Evolutionary conservation across 2,113 vertebrate genomes (phyloP).

Genomic region (Reinhardtius hippoglossoides): DNA sequence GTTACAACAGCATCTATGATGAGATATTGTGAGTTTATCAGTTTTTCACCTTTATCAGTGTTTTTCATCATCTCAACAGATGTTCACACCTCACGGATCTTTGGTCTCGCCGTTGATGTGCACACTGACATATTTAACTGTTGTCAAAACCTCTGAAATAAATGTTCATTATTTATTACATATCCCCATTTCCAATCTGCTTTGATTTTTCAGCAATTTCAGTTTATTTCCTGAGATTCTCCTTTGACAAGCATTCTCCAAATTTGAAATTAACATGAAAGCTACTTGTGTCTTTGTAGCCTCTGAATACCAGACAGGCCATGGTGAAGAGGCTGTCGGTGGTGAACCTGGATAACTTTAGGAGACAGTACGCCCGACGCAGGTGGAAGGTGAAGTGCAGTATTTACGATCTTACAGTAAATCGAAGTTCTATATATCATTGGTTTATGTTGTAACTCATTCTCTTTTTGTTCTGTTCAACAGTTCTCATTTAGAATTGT

Average conservation of each 20-base stretch:
- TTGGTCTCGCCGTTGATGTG: background rate
- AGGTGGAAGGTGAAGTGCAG: conserved; percentile 91
- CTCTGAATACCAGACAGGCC: conserved; percentile 87
- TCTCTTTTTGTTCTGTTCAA: conserved; percentile 29
- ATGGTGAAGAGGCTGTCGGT: conserved; percentile 90
- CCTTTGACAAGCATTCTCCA: background rate
- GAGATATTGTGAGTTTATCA: conserved; percentile 16
- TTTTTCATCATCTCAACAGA: conserved; percentile 1
- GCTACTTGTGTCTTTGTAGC: conserved; percentile 79
- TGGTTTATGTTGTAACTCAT: background rate
- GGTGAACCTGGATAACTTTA: conserved; percentile 96
- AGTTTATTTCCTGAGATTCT: background rate
- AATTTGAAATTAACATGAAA: background rate
- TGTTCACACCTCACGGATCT: background rate
- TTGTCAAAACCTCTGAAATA: conserved; percentile 53
- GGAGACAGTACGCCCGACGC: conserved; percentile 89
- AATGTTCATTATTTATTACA: conserved; percentile 26
- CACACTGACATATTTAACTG: conserved; percentile 20
- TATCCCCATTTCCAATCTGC: background rate
- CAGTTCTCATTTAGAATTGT: conserved; percentile 93
- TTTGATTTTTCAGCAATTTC: background rate
- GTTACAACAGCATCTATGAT: conserved; percentile 22
- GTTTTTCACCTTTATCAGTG: background rate
- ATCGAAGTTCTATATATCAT: background rate
- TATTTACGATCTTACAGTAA: background rate